Base-by-base conservation (phyloP, 2,888 invertebrate species). In the Drosophila subquinaria region DNA sequence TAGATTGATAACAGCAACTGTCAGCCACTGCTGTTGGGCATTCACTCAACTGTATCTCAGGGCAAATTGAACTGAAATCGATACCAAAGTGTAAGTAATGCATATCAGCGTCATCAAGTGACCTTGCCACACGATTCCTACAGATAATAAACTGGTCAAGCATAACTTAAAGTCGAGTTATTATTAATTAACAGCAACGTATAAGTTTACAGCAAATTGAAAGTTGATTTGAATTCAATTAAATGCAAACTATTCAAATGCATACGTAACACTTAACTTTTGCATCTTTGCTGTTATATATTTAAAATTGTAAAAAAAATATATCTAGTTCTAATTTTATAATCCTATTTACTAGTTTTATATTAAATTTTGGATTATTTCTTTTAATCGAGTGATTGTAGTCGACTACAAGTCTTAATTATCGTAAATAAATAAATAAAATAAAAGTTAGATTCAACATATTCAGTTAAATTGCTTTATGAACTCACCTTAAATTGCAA, bases 401-500 rank as follows among this genome's bases (percentile, higher is more conserved):
- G 3, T 11, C 35, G 27, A 27, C 27, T 27, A n/a, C n/a, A n/a
- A n/a, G n/a, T n/a, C n/a, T n/a, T n/a, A n/a, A n/a, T n/a, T 27
- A 4, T 5, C 4, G 27, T 27, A 27, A 27, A 27, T 5, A 27
- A 5, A 27, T 4, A 27, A 27, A 27, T 23, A 23, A 27, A 27
- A 27, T 27, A 4, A 23, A 23, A 23, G 23, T 23, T 23, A 23
- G 4, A 13, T 11, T 43, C 10, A 43, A 43, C 4, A 11, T 20
- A 43, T 20, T 17, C n/a, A 20, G 8, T 51, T 20, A 10, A 45
- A 45, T 62, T 45, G 43, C 20, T 23, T 30, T 48, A 38, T 56
- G 35, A 73, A 74, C 82, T 82, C 61, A 82, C 81, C 81, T 82
- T 82, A 82, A 74, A 72, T 56, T 69, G 59, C 51, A 48, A 67